Base-by-base conservation (phyloP, 2,797 vertebrate species). In the Tadarida brasiliensis region DNA sequence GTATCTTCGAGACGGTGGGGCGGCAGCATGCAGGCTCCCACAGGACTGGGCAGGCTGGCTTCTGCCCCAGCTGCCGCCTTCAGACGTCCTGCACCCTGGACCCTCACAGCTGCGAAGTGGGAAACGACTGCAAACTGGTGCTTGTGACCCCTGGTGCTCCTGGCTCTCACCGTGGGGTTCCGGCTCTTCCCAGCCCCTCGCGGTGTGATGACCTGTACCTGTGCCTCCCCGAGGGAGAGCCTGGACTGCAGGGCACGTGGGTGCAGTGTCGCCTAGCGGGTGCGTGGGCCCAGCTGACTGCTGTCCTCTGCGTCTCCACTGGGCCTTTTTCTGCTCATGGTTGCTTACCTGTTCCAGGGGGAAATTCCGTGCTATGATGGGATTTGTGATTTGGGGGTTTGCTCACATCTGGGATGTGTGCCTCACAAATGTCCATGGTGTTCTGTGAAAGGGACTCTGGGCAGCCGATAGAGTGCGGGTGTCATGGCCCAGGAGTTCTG, bases 221-320 rank as follows among this genome's bases (percentile, higher is more conserved):
- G 56, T 4, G 61, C 76, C 4, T 6, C 73, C 71, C 61, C 61
- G 14, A 59, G 26, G 39, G 22, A 57, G 44, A 28, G 83, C 44
- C 4, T 12, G 26, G 74, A 6, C 19, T 0, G 0, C 9, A 24
- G 30, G 51, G 22, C 39, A 16, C 20, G 8, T 20, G 51, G 49
- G 28, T 15, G 30, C 17, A 2, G 1, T 7, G 70, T 33, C 17
- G 0, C 68, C 11, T 3, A 14, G 33, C 54, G 11, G 44, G 56
- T 22, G 17, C 61, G 68, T 51, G 30, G 54, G 47, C 65, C 71
- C 65, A 3, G 14, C 4, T 8, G 68, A 61, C 26, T 2, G 12
- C 24, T 0, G 2, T 47, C 35, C 26, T 26, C 30, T 5, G 0
- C 2, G 24, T 63, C 20, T 17, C 20, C 22, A 0, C 15, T 6